phyloP scores from a whole-genome alignment of 1,140 invertebrate species.

The Drosophila dunni region DNA sequence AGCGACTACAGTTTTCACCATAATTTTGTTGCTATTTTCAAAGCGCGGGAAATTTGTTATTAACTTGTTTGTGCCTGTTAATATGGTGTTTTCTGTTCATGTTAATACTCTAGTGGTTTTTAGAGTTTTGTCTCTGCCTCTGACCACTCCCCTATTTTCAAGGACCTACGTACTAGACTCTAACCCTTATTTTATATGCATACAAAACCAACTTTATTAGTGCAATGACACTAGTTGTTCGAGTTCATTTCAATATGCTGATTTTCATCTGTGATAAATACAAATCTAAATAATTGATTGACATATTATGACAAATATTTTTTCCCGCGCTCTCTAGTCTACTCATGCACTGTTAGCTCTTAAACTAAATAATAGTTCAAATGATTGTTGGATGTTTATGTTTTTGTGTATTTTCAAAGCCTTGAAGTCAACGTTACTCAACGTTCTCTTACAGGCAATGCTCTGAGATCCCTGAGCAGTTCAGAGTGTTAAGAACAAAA shows the following conservation, averaged over 20 bases:
- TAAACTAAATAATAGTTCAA: conserved; percentile 4
- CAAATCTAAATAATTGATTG: too few relatives aligned
- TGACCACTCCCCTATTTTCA: conserved; percentile 24
- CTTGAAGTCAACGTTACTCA: conserved; percentile 82
- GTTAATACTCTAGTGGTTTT: not conserved
- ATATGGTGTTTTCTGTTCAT: not conserved
- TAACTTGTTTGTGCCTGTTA: not conserved
- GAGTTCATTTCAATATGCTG: too few relatives aligned
- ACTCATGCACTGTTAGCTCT: not conserved
- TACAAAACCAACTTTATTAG: not conserved
- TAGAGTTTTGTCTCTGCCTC: not conserved
- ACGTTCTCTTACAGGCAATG: conserved; percentile 55
- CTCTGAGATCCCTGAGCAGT: conserved; percentile 40
- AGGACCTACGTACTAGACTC: not conserved
- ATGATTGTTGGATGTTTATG: conserved; percentile 9
- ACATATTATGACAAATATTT: too few relatives aligned
- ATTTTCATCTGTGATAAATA: too few relatives aligned
- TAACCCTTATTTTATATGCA: not conserved
- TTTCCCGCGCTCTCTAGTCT: too few relatives aligned
- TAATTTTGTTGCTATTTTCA: conserved; percentile 13
- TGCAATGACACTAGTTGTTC: conserved; percentile 1
- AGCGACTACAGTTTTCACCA: conserved; percentile 30
- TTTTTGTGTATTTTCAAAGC: conserved; percentile 40
- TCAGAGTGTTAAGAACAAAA: conserved; percentile 34
- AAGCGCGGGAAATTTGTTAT: conserved; percentile 43